A percentile compares a stretch with the other conserved stretches of the same genome.
Evolutionary conservation across 2,888 invertebrate species (phyloP).

Genomic region (Aethes cnicana): DNA sequence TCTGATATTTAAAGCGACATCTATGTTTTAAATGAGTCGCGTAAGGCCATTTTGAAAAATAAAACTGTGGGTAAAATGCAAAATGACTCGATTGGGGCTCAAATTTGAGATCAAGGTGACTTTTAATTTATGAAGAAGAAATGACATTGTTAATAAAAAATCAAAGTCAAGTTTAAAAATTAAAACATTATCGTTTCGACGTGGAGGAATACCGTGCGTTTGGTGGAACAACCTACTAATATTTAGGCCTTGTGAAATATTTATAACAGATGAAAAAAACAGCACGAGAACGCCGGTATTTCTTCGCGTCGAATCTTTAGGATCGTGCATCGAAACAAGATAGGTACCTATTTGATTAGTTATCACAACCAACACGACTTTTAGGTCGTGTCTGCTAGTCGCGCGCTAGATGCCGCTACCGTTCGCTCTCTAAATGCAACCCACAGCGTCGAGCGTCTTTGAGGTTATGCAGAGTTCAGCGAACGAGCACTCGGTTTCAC

Average conservation of each 20-base stretch:
- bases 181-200: slow-evolving; percentile 11
- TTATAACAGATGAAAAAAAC: slow-evolving; percentile 28
- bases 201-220: slow-evolving; percentile 58
- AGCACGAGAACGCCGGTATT: slow-evolving; percentile 63
- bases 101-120: slow-evolving; percentile 76
- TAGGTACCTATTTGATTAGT: slow-evolving; percentile 32
- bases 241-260: slow-evolving; percentile 40
- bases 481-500: slow-evolving; percentile 41
- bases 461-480: slow-evolving; percentile 40
- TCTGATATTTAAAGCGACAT: not conserved
- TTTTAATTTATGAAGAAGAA: slow-evolving; percentile 35
- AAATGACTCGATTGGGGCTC: slow-evolving; percentile 68
- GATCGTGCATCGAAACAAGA: slow-evolving; percentile 6
- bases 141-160: slow-evolving; percentile 12
- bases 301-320: slow-evolving; percentile 38
- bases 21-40: not conserved
- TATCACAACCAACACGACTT: slow-evolving; percentile 70
- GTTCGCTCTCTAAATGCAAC: slow-evolving; percentile 38
- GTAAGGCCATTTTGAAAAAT: slow-evolving; percentile 40
- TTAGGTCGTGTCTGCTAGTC: slow-evolving; percentile 49
- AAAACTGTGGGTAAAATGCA: slow-evolving; percentile 58
- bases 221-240: slow-evolving; percentile 43
- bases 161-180: slow-evolving; percentile 17
- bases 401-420: slow-evolving; percentile 44
- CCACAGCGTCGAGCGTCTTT: slow-evolving; percentile 41